Evolutionary conservation across 2,888 invertebrate species (phyloP).

Genomic region (Cataglyphis albicans): DNA sequence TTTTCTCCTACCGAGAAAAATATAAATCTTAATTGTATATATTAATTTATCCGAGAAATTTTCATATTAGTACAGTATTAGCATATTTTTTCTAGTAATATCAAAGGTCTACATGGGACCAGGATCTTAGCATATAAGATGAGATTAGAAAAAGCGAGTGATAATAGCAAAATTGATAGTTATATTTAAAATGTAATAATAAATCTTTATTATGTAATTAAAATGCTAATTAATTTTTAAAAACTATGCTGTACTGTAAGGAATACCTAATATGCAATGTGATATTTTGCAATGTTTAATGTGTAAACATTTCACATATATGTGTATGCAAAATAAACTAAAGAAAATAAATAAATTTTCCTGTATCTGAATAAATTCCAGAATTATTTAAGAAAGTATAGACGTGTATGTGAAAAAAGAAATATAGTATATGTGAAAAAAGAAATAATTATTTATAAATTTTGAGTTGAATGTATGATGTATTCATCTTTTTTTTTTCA

Average conservation of each 20-base stretch:
- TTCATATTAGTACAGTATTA: constrained; percentile 64
- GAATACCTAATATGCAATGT: constrained; percentile 69
- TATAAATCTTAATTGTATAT: constrained; percentile 2
- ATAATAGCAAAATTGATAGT: constrained; percentile 20
- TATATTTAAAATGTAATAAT: constrained; percentile 41
- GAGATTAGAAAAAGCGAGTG: constrained; percentile 23
- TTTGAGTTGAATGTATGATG: neutral
- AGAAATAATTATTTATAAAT: constrained; percentile 7
- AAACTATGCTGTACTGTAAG: constrained; percentile 58
- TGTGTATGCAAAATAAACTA: constrained; percentile 58
- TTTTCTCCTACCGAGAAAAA: neutral
- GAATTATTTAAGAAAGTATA: constrained; percentile 27
- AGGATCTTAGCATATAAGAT: constrained; percentile 60
- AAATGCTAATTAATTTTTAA: constrained; percentile 32
- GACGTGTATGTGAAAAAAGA: neutral
- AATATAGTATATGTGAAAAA: neutral
- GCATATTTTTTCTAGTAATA: constrained; percentile 53
- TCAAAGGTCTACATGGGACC: constrained; percentile 63
- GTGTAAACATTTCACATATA: constrained; percentile 67
- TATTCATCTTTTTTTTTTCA: constrained; percentile 11
- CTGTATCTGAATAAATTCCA: constrained; percentile 1
- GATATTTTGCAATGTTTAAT: constrained; percentile 75
- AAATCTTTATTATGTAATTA: constrained; percentile 11
- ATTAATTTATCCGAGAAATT: constrained; percentile 29
- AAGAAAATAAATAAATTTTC: constrained; percentile 32